phyloP scores from a whole-genome alignment of 1,140 invertebrate genomes.

The Meloidogyne exigua region DNA sequence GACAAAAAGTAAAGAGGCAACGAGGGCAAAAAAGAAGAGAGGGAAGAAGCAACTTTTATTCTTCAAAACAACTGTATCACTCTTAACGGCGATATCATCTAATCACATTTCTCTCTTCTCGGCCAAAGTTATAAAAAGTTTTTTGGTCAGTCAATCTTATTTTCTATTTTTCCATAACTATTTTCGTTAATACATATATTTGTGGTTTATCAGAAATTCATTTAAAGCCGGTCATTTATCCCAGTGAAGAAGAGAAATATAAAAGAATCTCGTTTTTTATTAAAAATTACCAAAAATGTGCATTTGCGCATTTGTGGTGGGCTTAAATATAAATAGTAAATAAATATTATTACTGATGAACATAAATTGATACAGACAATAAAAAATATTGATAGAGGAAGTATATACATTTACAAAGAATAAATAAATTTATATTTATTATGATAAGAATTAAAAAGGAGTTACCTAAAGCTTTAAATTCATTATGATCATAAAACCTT shows the following conservation, averaged over 20 bases:
- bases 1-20: background rate
- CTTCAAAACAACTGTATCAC: background rate
- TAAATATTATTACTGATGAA: background rate
- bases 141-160: background rate
- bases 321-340: constrained; percentile 3
- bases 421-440: too few species aligned
- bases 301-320: background rate
- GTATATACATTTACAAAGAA: too few species aligned
- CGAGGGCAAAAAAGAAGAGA: background rate
- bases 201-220: background rate
- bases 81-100: background rate
- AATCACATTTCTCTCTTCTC: background rate
- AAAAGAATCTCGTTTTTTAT: constrained; percentile 5
- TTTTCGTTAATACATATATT: background rate
- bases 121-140: background rate
- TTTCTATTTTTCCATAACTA: background rate
- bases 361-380: background rate
- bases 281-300: background rate
- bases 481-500: too few species aligned
- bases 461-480: too few species aligned
- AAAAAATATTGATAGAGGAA: background rate
- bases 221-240: background rate
- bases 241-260: background rate
- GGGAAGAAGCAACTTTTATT: background rate
- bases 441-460: too few species aligned